Evolutionary conservation across 2,888 invertebrate species (phyloP).

Genomic region (Drosophila kambysellisi): DNA sequence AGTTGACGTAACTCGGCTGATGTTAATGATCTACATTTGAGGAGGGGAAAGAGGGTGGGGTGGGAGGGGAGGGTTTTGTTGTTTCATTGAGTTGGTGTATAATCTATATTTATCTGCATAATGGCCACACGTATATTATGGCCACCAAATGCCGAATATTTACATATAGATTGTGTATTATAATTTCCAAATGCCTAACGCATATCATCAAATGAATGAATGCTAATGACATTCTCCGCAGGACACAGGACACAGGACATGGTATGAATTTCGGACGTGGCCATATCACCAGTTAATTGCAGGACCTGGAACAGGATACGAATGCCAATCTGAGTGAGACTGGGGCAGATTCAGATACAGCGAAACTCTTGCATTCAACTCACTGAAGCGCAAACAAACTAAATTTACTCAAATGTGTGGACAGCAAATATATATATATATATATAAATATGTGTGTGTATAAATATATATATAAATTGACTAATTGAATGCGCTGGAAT

Average conservation of each 20-base stretch:
- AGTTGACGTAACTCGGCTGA: not conserved
- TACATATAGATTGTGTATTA: conserved; percentile 64
- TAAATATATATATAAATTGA: conserved; percentile 31
- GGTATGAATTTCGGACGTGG: conserved; percentile 7
- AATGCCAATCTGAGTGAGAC: not conserved
- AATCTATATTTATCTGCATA: conserved; percentile 52
- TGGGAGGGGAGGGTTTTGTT: not conserved
- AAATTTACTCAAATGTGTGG: conserved; percentile 52
- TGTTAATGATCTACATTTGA: not conserved
- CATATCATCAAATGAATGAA: conserved; percentile 60
- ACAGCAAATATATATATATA: not conserved
- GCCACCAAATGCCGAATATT: conserved; percentile 48
- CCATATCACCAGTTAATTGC: conserved; percentile 56
- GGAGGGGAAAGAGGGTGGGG: no score
- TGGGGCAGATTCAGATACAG: not conserved
- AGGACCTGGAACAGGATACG: conserved; percentile 14
- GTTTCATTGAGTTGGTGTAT: conserved; percentile 17
- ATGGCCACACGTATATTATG: conserved; percentile 52
- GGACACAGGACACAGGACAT: conserved; percentile 5
- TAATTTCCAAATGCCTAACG: conserved; percentile 58
- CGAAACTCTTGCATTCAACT: conserved; percentile 49
- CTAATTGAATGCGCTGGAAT: conserved; percentile 62
- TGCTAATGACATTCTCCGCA: conserved; percentile 57
- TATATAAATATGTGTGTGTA: not conserved
- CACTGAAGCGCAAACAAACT: conserved; percentile 59